Base-by-base conservation (phyloP, 1,140 invertebrate genomes). In the Plectrocnemia conspersa region DNA sequence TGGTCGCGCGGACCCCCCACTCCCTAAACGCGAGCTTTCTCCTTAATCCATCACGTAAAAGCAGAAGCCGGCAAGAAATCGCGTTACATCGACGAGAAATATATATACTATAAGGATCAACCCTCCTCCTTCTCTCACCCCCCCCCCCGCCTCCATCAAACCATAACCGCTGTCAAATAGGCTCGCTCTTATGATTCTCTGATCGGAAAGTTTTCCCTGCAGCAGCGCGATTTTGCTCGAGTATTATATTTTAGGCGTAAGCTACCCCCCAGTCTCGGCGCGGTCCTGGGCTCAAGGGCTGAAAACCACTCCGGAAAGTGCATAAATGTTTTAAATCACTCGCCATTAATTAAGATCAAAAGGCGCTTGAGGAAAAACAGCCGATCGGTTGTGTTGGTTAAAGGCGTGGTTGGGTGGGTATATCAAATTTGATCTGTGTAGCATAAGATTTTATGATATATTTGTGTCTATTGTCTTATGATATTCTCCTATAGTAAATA, bases 31-130 rank as follows among this genome's bases (percentile, higher is more conserved):
- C 11, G 38, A 35, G 45, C 58, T 46, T 24, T n/a, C n/a, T n/a
- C 66, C 69, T 73, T 76, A 76, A 76, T 76, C 74, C 72, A 72
- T 76, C 74, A 76, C 74, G 74, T 74, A 76, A 58, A 48, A 74
- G 70, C 65, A 69, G 67, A 65, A 71, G 68, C 69, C 71, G 68
- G 68, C 73, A 72, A 73, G 72, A 76, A 76, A 76, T 74, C 74
- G 74, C 74, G 74, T 61, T 54, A 61, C 54, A 61, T 61, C 72
- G 74, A 76, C 74, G 74, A 76, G 74, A 76, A 76, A 76, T 76
- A 72, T 76, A 76, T n/a, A n/a, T n/a, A n/a, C n/a, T n/a, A n/a
- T n/a, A n/a, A n/a, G n/a, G n/a, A n/a, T 76, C 74, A 68, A 35
- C 23, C 49, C 44, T 44, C 46, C 29, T 24, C n/a, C 47, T 35